phyloP scores from a whole-genome alignment of 2,888 invertebrate species.

The Sesamia inferens region DNA sequence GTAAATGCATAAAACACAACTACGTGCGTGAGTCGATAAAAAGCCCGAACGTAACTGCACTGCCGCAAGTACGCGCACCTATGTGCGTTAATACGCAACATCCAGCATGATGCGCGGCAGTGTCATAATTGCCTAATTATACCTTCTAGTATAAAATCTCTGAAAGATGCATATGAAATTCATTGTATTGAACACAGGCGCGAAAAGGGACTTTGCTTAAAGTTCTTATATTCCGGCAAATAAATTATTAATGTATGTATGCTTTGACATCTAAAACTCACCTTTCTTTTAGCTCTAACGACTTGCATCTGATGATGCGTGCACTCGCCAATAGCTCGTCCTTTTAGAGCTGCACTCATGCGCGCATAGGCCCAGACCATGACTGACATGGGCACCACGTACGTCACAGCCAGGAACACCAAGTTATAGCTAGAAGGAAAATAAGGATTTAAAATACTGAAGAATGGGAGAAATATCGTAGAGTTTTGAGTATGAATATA shows the following conservation, averaged over 20 bases:
- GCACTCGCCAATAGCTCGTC: conserved; percentile 95
- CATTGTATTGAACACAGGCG: background rate
- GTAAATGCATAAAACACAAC: too few relatives aligned
- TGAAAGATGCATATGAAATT: background rate
- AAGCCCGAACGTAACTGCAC: too few relatives aligned
- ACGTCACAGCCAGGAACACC: conserved; percentile 94
- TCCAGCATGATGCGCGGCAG: too few relatives aligned
- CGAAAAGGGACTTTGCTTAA: background rate
- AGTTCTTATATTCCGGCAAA: background rate
- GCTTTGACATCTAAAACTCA: conserved; percentile 72
- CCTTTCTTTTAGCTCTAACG: conserved; percentile 96
- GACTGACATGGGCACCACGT: conserved; percentile 95
- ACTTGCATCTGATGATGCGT: conserved; percentile 95
- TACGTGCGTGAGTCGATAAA: too few relatives aligned
- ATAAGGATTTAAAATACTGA: background rate
- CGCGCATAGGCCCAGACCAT: conserved; percentile 95
- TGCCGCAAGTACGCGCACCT: too few relatives aligned
- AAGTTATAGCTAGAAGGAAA: conserved; percentile 93
- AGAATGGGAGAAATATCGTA: background rate
- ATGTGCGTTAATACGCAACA: too few relatives aligned
- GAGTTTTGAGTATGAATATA: background rate
- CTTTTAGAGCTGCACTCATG: conserved; percentile 96
- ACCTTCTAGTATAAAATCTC: background rate
- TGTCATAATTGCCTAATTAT: too few relatives aligned
- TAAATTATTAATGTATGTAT: too few relatives aligned